Base-by-base conservation (phyloP, 2,113 vertebrate genomes). In the Gasterosteus nipponicus region DNA sequence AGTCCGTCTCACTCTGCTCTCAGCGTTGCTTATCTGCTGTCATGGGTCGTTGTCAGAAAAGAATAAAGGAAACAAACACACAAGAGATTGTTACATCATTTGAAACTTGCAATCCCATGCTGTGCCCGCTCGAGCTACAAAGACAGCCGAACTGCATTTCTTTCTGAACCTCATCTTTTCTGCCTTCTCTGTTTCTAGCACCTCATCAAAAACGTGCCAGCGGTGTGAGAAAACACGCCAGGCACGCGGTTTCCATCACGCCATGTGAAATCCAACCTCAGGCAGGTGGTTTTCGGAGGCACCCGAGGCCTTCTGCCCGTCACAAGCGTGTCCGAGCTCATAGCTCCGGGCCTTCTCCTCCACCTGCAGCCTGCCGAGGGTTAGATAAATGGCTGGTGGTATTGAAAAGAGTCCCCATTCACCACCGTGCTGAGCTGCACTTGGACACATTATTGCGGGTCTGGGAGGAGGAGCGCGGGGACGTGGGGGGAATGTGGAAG, bases 331-430 rank as follows among this genome's bases (percentile, higher is more conserved):
- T 83, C 72, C 67, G 49, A 84, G 83, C 64, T 61, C 1, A 0
- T 35, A 57, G 69, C 80, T 73, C 68, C 63, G 29, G 60, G 71
- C 64, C 65, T n/a, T 75, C 57, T 80, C 53, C 78, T 72, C 72
- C 69, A 83, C 77, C 88, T 79, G 73, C 62, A 83, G 84, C 83
- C 69, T 80, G 56, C 61, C 1, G 58, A 73, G 78, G 82, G 80
- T 87, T 80, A 90, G 89, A 86, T 87, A 81, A 85, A 88, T 83
- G 80, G 61, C 85, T 84, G 85, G 84, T 81, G 82, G 80, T 86
- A 58, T 53, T 82, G 80, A 86, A 84, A 88, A 81, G 63, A 62
- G 71, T 78, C 76, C 35, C 81, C 75, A 80, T 83, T 86, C 81
- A 73, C 46, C 16, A 33, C 73, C 79, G 78, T 72, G 66, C 81